A percentile compares a stretch with the other conserved stretches of the same genome.
Conservation (phyloP, 2,797 vertebrate species). For the Fistularia tabacaria region DNA sequence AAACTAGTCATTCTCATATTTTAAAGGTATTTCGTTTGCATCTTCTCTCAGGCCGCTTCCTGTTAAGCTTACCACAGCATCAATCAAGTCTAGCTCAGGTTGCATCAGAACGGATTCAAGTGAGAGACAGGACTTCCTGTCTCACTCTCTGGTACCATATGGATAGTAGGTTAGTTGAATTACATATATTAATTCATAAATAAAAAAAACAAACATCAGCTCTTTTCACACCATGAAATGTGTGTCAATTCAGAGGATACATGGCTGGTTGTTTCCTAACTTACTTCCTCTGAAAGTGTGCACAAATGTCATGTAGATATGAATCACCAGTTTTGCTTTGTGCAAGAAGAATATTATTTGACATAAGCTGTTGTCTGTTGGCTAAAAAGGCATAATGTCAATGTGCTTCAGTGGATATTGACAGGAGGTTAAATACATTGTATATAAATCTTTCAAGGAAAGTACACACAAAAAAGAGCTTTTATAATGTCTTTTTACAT, state of each 20-base stretch:
- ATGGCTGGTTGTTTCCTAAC: slow-evolving; percentile 53
- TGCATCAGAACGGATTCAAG: slow-evolving; percentile 69
- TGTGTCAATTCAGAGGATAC: slow-evolving; percentile 44
- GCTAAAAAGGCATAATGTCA: no score
- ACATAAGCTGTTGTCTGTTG: slow-evolving; percentile 35
- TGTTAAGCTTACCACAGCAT: slow-evolving; percentile 62
- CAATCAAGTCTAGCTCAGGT: slow-evolving; percentile 46
- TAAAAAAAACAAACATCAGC: not conserved
- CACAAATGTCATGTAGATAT: slow-evolving; percentile 44
- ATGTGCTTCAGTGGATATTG: no score
- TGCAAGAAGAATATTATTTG: slow-evolving; percentile 45
- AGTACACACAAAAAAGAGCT: no score
- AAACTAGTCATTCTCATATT: not conserved
- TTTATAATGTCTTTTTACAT: no score
- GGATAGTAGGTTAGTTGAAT: slow-evolving; percentile 64
- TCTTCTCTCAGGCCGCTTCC: slow-evolving; percentile 61
- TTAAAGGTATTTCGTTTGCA: slow-evolving; percentile 9
- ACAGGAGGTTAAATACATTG: no score
- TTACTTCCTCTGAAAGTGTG: slow-evolving; percentile 61
- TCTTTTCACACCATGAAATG: slow-evolving; percentile 22
- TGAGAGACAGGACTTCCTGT: slow-evolving; percentile 46
- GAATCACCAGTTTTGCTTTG: slow-evolving; percentile 59
- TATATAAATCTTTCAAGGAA: no score
- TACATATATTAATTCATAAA: not conserved
- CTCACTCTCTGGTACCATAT: slow-evolving; percentile 72